phyloP scores from a whole-genome alignment of 2,113 vertebrate genomes.

The Xenopus borealis region DNA sequence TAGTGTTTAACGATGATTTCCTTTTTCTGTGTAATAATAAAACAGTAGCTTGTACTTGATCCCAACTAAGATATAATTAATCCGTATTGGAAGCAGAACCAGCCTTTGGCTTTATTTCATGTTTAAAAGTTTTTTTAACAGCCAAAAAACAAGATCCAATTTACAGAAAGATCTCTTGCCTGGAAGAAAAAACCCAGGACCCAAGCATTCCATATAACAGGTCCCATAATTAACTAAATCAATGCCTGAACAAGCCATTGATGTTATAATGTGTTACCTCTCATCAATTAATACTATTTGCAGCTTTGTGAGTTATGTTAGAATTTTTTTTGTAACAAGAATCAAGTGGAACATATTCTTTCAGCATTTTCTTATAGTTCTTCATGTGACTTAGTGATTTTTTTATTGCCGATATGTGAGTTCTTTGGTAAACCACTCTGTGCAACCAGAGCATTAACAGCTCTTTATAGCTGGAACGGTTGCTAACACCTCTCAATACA shows the following conservation, averaged over 20 bases:
- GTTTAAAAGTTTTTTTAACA: too few species aligned
- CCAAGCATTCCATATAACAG: too few species aligned
- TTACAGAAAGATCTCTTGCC: too few species aligned
- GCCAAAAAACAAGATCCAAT: too few species aligned
- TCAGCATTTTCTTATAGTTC: slow-evolving; percentile 39
- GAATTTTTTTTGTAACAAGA: not conserved
- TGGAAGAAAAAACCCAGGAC: too few species aligned
- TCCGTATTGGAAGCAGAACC: too few species aligned
- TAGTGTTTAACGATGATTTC: too few species aligned
- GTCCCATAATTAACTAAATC: too few species aligned
- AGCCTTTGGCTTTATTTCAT: too few species aligned
- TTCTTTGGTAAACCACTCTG: slow-evolving; percentile 46
- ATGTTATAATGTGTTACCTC: not conserved
- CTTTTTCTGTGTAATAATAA: too few species aligned
- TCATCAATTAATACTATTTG: not conserved
- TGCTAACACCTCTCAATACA: slow-evolving; percentile 43
- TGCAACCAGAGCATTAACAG: slow-evolving; percentile 45
- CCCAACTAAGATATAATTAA: too few species aligned
- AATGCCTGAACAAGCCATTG: not conserved
- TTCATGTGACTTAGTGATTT: slow-evolving; percentile 42
- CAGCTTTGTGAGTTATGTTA: slow-evolving; percentile 1
- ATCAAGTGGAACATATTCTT: slow-evolving; percentile 31
- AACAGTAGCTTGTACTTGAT: too few species aligned
- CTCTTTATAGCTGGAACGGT: slow-evolving; percentile 38
- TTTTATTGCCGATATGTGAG: slow-evolving; percentile 46